These are phyloP conservation scores for Tyto alba DNA, from an alignment of 2,113 vertebrate species.

Conservation along the genomic window DNA sequence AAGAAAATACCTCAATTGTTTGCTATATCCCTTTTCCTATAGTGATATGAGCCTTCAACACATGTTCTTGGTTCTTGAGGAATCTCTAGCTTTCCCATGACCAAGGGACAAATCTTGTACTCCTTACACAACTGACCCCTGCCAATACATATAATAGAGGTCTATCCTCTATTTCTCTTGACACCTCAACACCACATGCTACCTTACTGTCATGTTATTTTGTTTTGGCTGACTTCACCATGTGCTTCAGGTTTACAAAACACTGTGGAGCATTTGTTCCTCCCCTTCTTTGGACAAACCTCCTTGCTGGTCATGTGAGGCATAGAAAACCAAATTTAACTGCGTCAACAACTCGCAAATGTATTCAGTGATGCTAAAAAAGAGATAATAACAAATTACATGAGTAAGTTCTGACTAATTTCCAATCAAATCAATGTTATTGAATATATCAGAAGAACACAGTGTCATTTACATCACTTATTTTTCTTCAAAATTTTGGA, in stretches of 20 bases:
- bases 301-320: not conserved
- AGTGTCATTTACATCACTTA: not conserved
- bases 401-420: constrained; percentile 7
- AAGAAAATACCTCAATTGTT: not conserved
- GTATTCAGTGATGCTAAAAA: not conserved
- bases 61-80: not conserved
- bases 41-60: not conserved
- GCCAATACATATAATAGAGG: not conserved
- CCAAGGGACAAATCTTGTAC: not conserved
- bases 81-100: not conserved
- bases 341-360: constrained; percentile 11
- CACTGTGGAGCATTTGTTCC: not conserved
- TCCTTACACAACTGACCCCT: not conserved
- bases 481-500: not conserved
- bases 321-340: constrained; percentile 5
- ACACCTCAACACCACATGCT: not conserved
- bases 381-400: not conserved
- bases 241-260: not conserved
- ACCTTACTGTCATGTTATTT: not conserved
- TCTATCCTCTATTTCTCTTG: not conserved
- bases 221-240: not conserved
- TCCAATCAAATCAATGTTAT: not conserved
- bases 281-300: not conserved
- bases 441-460: not conserved
- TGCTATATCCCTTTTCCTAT: not conserved